Percentiles rank a stretch among this genome's conserved stretches.
These are phyloP conservation scores for Ectobius pallidus DNA, from an alignment of 2,888 invertebrate genomes.

Conservation along the genomic window DNA sequence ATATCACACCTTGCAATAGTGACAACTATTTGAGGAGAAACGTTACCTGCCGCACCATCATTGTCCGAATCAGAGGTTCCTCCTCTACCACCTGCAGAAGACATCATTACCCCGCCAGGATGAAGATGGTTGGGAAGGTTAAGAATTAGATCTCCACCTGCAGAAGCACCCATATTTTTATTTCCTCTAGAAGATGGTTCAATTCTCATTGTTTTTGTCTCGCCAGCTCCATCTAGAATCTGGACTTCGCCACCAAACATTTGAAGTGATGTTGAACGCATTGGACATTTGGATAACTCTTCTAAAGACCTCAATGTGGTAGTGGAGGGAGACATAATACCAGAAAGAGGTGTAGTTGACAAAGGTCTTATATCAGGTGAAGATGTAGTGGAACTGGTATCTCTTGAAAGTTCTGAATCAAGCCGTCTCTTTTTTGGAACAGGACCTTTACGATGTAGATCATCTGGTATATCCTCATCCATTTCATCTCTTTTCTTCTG, in stretches of 20 bases:
- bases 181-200: slow-evolving; percentile 57
- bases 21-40: slow-evolving; percentile 66
- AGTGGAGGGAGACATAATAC: slow-evolving; percentile 40
- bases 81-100: slow-evolving; percentile 25
- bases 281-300: slow-evolving; percentile 58
- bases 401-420: slow-evolving; percentile 35
- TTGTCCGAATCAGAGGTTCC: slow-evolving; percentile 55
- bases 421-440: slow-evolving; percentile 33
- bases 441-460: slow-evolving; percentile 6
- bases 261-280: slow-evolving; percentile 57
- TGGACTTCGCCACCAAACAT: slow-evolving; percentile 82
- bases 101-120: slow-evolving; percentile 18
- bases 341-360: slow-evolving; percentile 22
- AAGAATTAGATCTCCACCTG: slow-evolving; percentile 18
- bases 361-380: slow-evolving; percentile 23
- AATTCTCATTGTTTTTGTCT: slow-evolving; percentile 71
- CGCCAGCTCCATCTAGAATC: slow-evolving; percentile 71
- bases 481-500: slow-evolving; percentile 49
- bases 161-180: slow-evolving; percentile 9
- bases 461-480: slow-evolving; percentile 16
- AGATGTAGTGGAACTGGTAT: slow-evolving; percentile 27
- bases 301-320: slow-evolving; percentile 62
- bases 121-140: slow-evolving; percentile 11
- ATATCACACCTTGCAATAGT: slow-evolving; percentile 69
- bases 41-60: slow-evolving; percentile 58